Base-by-base conservation (phyloP, 1,140 invertebrate genomes). In the Temnothorax curvispinosus region DNA sequence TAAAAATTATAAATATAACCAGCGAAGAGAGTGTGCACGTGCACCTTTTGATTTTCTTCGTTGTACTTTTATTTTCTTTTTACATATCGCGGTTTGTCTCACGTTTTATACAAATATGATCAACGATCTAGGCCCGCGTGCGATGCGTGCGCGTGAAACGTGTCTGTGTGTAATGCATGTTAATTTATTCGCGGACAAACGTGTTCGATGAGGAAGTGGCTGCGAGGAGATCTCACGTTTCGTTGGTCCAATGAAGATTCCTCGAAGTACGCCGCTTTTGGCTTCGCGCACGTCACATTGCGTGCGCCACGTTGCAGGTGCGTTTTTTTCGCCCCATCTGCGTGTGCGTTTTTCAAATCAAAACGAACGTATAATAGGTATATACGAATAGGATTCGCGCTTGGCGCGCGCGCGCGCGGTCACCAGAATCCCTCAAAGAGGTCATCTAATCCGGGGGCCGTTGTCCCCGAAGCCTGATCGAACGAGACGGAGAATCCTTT, bases 391-490 rank as follows among this genome's bases (percentile, higher is more conserved):
- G 27, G 60, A 21, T 21, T 64, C 32, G 44, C 75, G 50, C 56
- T 71, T 13, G 35, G 1, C 18, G 86, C 72, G 65, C 86, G 1
- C 18, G 86, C 72, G 65, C 86, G 65, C 86, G 62, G 21, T 44
- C 27, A 32, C 60, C 60, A 50, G 69, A 82, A 50, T 64, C 62
- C 56, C 72, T 76, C 82, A 90, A 87, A 86, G 81, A 90, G 91
- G 87, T 90, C 90, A 86, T 91, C 88, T 90, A 91, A 90, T 91
- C 88, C 86, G 50, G 47, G 38, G 71, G 80, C 77, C 86, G 78
- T 89, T 91, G 88, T 91, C 72, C 82, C 41, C 84, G 47, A 62
- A 38, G 60, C 32, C 38, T 35, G 27, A 74, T 15, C 11, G 11
- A 27, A 35, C 11, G 1, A 13, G 18, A 21, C 52, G 11, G 38